Percentiles rank a stretch among this genome's conserved stretches.
Conservation (phyloP, 35 echinoderm and acorn worm genomes). For the Patiria miniata region DNA sequence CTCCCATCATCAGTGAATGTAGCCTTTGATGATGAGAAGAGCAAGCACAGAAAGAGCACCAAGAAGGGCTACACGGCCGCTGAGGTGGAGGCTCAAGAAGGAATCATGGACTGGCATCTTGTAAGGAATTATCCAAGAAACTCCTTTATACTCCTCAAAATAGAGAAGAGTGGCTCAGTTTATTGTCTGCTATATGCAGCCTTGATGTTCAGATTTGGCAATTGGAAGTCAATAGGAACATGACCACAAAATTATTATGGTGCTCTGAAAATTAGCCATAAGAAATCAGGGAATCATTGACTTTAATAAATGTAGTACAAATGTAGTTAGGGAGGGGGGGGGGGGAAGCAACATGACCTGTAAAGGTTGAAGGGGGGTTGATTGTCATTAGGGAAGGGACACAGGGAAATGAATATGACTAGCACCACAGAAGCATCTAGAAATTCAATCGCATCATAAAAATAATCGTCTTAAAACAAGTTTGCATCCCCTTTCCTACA, state of each 20-base stretch:
- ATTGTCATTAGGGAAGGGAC: background rate
- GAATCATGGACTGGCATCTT: constrained; percentile 6
- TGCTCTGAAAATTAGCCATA: background rate
- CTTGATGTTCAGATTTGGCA: background rate
- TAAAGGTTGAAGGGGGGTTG: background rate
- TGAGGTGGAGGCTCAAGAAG: background rate
- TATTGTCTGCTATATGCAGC: background rate
- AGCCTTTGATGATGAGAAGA: background rate
- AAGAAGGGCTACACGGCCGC: background rate
- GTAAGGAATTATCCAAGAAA: background rate
- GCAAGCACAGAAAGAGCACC: background rate
- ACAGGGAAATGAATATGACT: no score
- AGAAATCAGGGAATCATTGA: background rate
- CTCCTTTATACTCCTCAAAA: background rate
- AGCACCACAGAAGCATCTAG: no score
- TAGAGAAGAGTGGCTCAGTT: background rate
- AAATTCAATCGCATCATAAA: no score
- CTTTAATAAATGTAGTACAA: background rate
- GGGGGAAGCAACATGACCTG: background rate
- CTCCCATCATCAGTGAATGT: background rate
- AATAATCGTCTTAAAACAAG: no score
- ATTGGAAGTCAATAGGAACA: background rate
- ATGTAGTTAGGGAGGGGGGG: background rate
- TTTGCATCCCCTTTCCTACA: no score
- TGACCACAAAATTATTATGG: background rate